Evolutionary conservation across 2,113 vertebrate genomes (phyloP), one percentile per base, ranked within the genome.

Genomic region (Otolemur garnettii): DNA sequence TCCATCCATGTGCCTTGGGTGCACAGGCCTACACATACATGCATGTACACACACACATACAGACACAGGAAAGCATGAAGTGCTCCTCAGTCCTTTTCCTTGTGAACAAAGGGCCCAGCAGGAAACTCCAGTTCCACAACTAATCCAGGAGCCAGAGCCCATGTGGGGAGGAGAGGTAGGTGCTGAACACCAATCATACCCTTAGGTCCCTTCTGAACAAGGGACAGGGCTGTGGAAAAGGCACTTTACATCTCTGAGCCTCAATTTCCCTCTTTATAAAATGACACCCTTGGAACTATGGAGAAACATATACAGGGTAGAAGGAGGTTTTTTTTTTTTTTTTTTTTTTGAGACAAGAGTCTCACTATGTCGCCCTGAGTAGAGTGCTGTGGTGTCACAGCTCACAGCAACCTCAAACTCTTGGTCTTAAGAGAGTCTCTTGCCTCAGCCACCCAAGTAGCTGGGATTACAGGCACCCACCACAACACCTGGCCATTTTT

Each of bases 31-130:
- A 18, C 42, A 17, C 66, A 78, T 14, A 50, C 8, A 28, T 4
- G 4, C 7, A 1, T 22, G 35, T 42, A 74, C 22, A 60, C 30
- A 33, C 59, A 62, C 2, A 14, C 4, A 11, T 4, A 4, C 22
- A 35, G n/a, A 62, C 60, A 59, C 0, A 28, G 24, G 7, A 89
- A 18, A 80, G 30, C 80, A 85, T 94, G 35, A 95, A 17, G 4
- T 55, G 18, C 26, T n/a, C 59, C 28, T 26, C 64, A 71, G 5
- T n/a, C 14, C 84, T 90, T 93, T 72, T 90, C 78, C 81, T 53
- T 55, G 38, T 71, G 74, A 92, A 53, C 82, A 74, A 93, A 90
- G 85, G 81, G 35, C 42, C 59, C 79, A 75, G 78, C 28, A 80
- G 38, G 74, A 92, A 88, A 53, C 64, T 88, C 85, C 7, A 13